Evolutionary conservation across 2,888 invertebrate genomes (phyloP).

Genomic region (Octonoba sinensis): DNA sequence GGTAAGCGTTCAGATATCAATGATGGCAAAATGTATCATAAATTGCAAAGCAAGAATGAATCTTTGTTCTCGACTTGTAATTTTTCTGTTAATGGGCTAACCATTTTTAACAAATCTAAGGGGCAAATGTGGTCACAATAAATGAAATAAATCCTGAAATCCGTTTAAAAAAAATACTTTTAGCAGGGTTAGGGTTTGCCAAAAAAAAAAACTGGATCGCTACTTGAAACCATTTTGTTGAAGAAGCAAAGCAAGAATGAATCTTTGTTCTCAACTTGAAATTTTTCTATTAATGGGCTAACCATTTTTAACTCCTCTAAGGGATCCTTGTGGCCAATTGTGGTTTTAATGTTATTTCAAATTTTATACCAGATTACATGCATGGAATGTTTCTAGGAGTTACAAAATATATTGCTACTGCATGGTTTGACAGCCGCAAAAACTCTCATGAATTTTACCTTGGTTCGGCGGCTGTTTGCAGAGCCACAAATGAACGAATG

Average conservation of each 20-base stretch:
- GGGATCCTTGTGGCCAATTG: neutral
- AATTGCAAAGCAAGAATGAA: neutral
- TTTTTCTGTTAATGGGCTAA: conserved; percentile 11
- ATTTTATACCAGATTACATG: neutral
- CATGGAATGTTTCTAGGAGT: conserved; percentile 6
- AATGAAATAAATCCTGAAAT: conserved; percentile 12
- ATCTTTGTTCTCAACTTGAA: too few relatives aligned
- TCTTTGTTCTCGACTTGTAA: conserved; percentile 9
- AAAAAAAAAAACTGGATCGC: conserved; percentile 20
- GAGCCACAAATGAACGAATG: neutral
- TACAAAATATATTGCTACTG: neutral
- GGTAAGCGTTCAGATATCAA: neutral
- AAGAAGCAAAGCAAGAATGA: too few relatives aligned
- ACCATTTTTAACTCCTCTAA: neutral
- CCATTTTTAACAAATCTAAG: conserved; percentile 11
- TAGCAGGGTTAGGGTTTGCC: neutral
- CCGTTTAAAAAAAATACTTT: conserved; percentile 1
- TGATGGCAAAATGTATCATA: neutral
- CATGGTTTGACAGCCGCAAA: neutral
- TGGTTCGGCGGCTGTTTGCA: neutral
- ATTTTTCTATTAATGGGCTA: conserved; percentile 1
- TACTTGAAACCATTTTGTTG: conserved; percentile 23
- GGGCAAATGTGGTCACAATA: conserved; percentile 7
- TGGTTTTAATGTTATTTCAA: neutral
- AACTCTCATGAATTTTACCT: neutral